Evolutionary conservation across 2,888 invertebrate genomes (phyloP).

Genomic region (Crepidodera aurea): DNA sequence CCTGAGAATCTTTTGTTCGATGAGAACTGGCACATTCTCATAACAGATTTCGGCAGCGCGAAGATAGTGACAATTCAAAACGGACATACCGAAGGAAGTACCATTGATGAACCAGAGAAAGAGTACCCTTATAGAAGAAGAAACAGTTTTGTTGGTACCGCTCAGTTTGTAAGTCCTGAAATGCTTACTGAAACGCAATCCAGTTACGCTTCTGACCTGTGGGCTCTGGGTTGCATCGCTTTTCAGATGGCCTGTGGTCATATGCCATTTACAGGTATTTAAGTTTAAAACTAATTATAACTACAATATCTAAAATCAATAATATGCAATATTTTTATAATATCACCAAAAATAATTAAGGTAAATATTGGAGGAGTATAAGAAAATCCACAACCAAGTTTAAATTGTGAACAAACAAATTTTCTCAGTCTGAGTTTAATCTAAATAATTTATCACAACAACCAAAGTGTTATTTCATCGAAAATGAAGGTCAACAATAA

Average conservation of each 20-base stretch:
- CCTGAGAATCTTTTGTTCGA: conserved; percentile 97
- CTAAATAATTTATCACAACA: too few relatives aligned
- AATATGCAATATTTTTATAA: too few relatives aligned
- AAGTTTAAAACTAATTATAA: background rate
- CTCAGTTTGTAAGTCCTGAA: conserved; percentile 98
- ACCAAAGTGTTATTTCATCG: too few relatives aligned
- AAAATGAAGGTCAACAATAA: too few relatives aligned
- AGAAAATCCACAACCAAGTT: too few relatives aligned
- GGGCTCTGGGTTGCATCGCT: conserved; percentile 97
- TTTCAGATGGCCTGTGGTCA: conserved; percentile 95
- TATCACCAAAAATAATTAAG: too few relatives aligned
- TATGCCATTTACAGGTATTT: conserved; percentile 47
- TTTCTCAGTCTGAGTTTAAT: too few relatives aligned
- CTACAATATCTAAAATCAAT: too few relatives aligned
- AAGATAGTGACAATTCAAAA: conserved; percentile 71
- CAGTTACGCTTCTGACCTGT: conserved; percentile 86
- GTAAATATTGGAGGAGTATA: too few relatives aligned
- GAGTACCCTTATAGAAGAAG: conserved; percentile 62
- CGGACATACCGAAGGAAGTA: conserved; percentile 45
- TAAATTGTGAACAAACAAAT: too few relatives aligned
- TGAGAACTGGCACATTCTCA: conserved; percentile 94
- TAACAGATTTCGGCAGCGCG: conserved; percentile 97
- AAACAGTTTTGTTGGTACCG: conserved; percentile 80
- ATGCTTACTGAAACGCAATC: conserved; percentile 82
- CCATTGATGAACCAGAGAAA: conserved; percentile 46